A percentile compares a stretch with the other conserved stretches of the same genome.
Conservation (phyloP, 2,888 invertebrate genomes). For the Gymnocheta viridis region DNA sequence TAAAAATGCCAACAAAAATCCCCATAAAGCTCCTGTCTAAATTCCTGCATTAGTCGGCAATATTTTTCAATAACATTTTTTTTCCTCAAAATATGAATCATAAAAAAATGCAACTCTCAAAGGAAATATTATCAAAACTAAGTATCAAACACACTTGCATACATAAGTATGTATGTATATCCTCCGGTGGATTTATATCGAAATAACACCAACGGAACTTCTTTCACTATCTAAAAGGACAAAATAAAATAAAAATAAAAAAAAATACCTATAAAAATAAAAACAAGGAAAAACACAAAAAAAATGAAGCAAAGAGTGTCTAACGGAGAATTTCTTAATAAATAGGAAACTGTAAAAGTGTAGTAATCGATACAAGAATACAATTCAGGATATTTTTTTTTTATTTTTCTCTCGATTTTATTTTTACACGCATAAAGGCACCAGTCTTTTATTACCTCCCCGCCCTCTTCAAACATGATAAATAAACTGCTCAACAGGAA, state of each 20-base stretch:
- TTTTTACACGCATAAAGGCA: background rate
- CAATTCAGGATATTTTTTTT: constrained; percentile 14
- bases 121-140: constrained; percentile 29
- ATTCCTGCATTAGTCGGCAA: constrained; percentile 34
- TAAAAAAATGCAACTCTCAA: constrained; percentile 48
- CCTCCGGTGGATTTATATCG: background rate
- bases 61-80: constrained; percentile 49
- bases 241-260: background rate
- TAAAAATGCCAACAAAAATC: background rate
- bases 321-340: constrained; percentile 28
- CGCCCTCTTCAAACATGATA: constrained; percentile 1
- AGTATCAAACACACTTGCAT: background rate
- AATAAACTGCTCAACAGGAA: constrained; percentile 5
- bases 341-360: constrained; percentile 49
- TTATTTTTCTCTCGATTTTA: background rate
- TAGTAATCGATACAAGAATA: constrained; percentile 47
- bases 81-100: constrained; percentile 28
- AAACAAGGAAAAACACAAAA: background rate
- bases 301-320: background rate
- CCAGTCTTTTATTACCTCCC: constrained; percentile 20
- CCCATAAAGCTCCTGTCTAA: constrained; percentile 32
- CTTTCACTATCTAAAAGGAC: background rate
- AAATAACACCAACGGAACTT: background rate
- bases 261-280: background rate
- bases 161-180: background rate